Conservation (phyloP, 2,888 invertebrate species). For the Luperina testacea region DNA sequence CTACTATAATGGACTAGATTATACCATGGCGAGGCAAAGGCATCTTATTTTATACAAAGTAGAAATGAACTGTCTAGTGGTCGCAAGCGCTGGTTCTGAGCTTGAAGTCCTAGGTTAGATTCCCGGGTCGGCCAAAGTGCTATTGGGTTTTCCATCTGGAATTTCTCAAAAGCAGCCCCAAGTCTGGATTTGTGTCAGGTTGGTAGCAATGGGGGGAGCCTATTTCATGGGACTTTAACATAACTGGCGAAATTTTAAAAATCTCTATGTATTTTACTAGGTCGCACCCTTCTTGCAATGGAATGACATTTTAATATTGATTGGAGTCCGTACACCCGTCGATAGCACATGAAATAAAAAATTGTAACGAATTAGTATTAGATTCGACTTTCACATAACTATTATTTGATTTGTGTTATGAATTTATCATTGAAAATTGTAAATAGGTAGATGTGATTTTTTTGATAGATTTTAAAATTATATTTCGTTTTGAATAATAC, state of each 20-base stretch:
- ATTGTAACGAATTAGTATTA: neutral
- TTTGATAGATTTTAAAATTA: neutral
- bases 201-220: too few species aligned
- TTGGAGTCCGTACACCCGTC: neutral
- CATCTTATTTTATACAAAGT: neutral
- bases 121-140: too few species aligned
- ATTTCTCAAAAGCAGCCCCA: too few species aligned
- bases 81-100: too few species aligned
- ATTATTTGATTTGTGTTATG: neutral
- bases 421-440: neutral
- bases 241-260: neutral
- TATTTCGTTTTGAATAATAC: neutral
- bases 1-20: neutral
- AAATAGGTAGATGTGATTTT: neutral
- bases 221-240: too few species aligned
- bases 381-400: neutral
- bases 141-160: too few species aligned
- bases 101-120: too few species aligned
- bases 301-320: too few species aligned
- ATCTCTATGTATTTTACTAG: neutral
- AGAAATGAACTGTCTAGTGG: too few species aligned
- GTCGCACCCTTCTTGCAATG: neutral
- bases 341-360: neutral
- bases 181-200: too few species aligned
- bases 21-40: neutral